Evolutionary conservation across 2,797 vertebrate genomes (phyloP), one percentile per base, ranked within the genome.

Genomic region (Fistularia commersonii): DNA sequence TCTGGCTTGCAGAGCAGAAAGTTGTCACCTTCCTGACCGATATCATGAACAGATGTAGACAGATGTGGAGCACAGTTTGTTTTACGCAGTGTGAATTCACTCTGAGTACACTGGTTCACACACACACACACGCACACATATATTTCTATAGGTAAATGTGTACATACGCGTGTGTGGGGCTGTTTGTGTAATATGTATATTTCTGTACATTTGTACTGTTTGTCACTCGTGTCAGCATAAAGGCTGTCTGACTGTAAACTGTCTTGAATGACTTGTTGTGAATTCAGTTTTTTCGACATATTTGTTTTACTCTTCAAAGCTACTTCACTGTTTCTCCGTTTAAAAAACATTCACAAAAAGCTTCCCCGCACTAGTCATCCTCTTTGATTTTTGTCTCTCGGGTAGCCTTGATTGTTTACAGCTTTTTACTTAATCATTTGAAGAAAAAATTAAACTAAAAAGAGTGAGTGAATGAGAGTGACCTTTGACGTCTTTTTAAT

Each of bases 11-110:
- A 60, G 68, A 77, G 73, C 72, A 40, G 45, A 61, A 59, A 15
- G 66, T 76, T 72, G 72, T 79, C 75, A 63, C 64, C 39, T 72
- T 64, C 50, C 74, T 36, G 47, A 51, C 69, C 69, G 15, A 10
- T 47, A 61, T 64, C 41, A 49, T 45, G 69, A 76, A 68, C 68
- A 48, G 52, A 59, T 42, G 41, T 51, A 62, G 79, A 80, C 69
- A 72, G 64, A 74, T 77, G 66, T 77, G 52, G 69, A 63, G 45
- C 69, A 55, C 41, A 7, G 41, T 51, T 8, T 6, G 51, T 57
- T 43, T 34, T 46, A 50, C 10, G 36, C 42, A 55, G 46, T 31
- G 46, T 14, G 36, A 39, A 42, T 64, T 12, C 39, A 14, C 54
- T 47, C 40, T 43, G 32, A 47, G 37, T 13, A 12, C 47, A 45